Evolutionary conservation across 2,797 vertebrate species (phyloP).

Genomic region (Oreochromis mossambicus): DNA sequence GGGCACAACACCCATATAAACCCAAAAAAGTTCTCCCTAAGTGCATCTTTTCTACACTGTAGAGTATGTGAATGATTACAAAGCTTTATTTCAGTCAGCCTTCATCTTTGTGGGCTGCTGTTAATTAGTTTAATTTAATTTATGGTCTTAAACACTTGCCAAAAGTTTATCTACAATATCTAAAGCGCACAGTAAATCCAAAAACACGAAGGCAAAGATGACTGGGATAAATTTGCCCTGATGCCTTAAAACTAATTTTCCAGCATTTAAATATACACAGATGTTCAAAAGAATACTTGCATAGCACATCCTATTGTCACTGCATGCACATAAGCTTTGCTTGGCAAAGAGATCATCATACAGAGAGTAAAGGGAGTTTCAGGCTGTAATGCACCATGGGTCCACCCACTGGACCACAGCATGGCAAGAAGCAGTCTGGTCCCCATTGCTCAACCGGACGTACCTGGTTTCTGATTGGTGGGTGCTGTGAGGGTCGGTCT

Average conservation of each 20-base stretch:
- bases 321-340: not conserved
- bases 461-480: constrained; percentile 94
- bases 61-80: not conserved
- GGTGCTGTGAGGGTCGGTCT: constrained; percentile 89
- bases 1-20: not conserved
- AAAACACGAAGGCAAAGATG: not conserved
- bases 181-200: not conserved
- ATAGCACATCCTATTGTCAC: not conserved
- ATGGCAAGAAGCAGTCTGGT: not conserved
- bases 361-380: not conserved
- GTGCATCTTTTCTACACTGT: not conserved
- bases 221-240: not conserved
- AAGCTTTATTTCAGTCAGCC: not conserved
- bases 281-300: not conserved
- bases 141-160: not conserved
- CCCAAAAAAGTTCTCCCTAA: not conserved
- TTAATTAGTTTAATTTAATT: not conserved
- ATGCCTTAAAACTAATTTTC: not conserved
- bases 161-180: not conserved
- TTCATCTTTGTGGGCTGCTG: not conserved
- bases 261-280: not conserved
- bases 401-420: not conserved
- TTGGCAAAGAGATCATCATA: not conserved
- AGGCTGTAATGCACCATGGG: not conserved
- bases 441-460: not conserved